A percentile compares a stretch with the other conserved stretches of the same genome.
Conservation (phyloP, 2,113 vertebrate genomes). For the Cebus imitator region DNA sequence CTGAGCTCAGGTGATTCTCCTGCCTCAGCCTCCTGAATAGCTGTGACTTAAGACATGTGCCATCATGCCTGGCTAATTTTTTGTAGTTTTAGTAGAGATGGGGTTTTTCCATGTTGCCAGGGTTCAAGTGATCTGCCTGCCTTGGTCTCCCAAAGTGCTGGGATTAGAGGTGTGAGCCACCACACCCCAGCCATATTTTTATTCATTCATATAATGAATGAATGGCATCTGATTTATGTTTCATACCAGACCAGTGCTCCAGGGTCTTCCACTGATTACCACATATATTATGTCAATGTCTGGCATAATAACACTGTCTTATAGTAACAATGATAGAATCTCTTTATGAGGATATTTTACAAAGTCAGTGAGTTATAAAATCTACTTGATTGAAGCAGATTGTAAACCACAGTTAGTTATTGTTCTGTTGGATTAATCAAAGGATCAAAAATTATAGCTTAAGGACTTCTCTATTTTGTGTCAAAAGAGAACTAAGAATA, state of each 20-base stretch:
- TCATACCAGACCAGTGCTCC: background rate
- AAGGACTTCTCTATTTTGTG: background rate
- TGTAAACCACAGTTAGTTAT: background rate
- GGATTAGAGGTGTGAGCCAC: too few species aligned
- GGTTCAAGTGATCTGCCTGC: too few species aligned
- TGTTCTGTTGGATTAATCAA: background rate
- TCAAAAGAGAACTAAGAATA: background rate
- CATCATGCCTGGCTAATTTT: too few species aligned
- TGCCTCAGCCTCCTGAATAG: too few species aligned
- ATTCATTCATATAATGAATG: background rate
- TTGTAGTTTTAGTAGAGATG: too few species aligned
- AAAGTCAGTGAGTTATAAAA: background rate
- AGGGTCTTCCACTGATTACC: background rate
- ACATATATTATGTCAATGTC: background rate
- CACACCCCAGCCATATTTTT: background rate
- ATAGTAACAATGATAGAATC: background rate
- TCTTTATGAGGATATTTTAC: slow-evolving; percentile 19
- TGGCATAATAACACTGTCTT: background rate
- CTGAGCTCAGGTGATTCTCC: too few species aligned
- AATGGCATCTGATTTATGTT: background rate
- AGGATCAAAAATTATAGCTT: slow-evolving; percentile 5
- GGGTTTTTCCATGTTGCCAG: too few species aligned
- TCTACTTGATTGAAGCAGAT: background rate
- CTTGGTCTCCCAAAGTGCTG: too few species aligned
- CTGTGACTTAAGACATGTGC: too few species aligned